Conservation (phyloP, 2,888 invertebrate genomes). For the Aelia acuminata region DNA sequence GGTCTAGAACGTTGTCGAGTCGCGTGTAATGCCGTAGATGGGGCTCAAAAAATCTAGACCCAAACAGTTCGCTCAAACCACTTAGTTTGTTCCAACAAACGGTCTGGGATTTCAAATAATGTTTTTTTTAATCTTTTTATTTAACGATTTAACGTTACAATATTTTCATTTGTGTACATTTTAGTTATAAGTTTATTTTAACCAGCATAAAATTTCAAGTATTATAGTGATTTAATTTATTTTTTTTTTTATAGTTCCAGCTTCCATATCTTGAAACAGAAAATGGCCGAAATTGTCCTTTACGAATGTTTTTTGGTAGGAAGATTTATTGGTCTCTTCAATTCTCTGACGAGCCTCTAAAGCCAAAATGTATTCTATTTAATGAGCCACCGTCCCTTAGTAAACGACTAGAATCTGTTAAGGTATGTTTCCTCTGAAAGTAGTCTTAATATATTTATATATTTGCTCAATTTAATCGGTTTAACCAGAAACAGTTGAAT, state of each 20-base stretch:
- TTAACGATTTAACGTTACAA: no score
- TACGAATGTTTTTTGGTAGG: constrained; percentile 81
- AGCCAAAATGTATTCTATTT: constrained; percentile 42
- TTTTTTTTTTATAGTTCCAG: constrained; percentile 72
- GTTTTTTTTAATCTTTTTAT: no score
- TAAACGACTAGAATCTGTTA: constrained; percentile 60
- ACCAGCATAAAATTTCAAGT: background rate
- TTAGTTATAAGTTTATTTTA: background rate
- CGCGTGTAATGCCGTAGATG: no score
- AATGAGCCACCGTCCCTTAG: constrained; percentile 56
- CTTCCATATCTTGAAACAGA: constrained; percentile 92
- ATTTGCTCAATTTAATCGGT: background rate
- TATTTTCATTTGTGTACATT: no score
- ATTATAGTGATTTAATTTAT: background rate
- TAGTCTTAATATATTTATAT: background rate
- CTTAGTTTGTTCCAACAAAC: no score
- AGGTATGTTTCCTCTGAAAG: constrained; percentile 41
- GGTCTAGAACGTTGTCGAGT: no score
- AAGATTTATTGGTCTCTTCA: constrained; percentile 81
- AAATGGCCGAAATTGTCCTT: constrained; percentile 80
- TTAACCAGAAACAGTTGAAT: background rate
- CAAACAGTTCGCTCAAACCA: no score
- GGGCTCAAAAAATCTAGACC: no score
- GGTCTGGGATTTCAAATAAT: no score
- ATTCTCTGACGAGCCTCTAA: constrained; percentile 70